Evolutionary conservation across 2,888 invertebrate species (phyloP).

Genomic region (Didymodactylos carnosus): DNA sequence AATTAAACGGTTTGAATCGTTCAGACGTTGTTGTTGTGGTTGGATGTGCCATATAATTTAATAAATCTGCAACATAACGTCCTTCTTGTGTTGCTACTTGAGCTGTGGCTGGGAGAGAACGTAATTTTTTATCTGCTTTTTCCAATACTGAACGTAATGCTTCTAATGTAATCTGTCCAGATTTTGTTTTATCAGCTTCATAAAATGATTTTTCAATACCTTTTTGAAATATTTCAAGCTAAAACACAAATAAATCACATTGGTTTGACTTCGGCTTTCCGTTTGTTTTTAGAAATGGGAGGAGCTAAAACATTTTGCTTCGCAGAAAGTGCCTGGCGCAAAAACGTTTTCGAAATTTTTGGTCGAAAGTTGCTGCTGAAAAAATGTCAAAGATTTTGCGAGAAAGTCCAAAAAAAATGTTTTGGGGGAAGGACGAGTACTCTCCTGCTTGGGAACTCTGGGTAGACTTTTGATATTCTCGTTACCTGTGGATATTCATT

Average conservation of each 20-base stretch:
- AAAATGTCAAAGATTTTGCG: too few species aligned
- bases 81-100: constrained; percentile 34
- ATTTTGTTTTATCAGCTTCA: background rate
- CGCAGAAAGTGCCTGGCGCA: too few species aligned
- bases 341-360: too few species aligned
- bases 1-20: constrained; percentile 22
- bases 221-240: background rate
- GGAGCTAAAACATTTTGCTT: too few species aligned
- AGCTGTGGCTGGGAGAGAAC: background rate
- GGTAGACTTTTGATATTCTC: too few species aligned
- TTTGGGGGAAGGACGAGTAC: too few species aligned
- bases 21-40: background rate
- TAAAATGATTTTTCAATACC: background rate
- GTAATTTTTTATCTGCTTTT: background rate
- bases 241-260: too few species aligned
- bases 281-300: too few species aligned
- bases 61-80: constrained; percentile 25
- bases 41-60: constrained; percentile 19
- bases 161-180: background rate
- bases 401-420: too few species aligned
- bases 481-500: background rate
- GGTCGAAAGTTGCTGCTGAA: too few species aligned
- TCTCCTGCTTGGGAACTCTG: too few species aligned
- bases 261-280: too few species aligned
- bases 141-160: background rate